Conservation (phyloP, 2,113 vertebrate species). For the Cavia porcellus region DNA sequence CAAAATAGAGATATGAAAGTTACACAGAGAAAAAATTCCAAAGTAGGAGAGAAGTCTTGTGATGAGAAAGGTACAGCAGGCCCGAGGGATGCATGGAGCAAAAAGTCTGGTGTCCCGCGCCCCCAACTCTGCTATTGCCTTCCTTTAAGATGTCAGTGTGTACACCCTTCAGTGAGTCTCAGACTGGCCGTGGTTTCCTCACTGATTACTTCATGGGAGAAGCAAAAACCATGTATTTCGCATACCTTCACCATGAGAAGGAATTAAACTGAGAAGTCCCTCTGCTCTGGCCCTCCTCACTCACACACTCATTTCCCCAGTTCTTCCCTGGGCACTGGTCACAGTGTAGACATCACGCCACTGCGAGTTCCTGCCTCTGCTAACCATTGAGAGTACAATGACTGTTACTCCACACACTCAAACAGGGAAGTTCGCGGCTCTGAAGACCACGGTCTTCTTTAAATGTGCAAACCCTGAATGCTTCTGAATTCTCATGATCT, state of each 20-base stretch:
- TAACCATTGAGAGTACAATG: not conserved
- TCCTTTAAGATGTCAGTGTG: not conserved
- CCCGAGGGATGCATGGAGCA: fast-evolving
- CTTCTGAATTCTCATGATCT: not conserved
- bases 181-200: not conserved
- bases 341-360: not conserved
- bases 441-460: not conserved
- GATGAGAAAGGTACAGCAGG: not conserved
- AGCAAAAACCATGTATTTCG: not conserved
- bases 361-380: not conserved
- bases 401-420: not conserved
- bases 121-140: not conserved
- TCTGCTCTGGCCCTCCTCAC: not conserved
- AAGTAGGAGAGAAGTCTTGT: not conserved
- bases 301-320: not conserved
- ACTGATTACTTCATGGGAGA: not conserved
- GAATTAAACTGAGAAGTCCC: not conserved
- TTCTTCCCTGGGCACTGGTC: not conserved
- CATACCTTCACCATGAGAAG: not conserved
- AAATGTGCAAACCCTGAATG: not conserved
- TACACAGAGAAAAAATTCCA: not conserved
- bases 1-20: conserved; percentile 53
- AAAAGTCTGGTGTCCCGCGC: not conserved
- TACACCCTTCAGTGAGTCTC: not conserved
- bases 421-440: not conserved